Evolutionary conservation across 2,888 invertebrate genomes (phyloP).

Genomic region (Quadroppia sp.): DNA sequence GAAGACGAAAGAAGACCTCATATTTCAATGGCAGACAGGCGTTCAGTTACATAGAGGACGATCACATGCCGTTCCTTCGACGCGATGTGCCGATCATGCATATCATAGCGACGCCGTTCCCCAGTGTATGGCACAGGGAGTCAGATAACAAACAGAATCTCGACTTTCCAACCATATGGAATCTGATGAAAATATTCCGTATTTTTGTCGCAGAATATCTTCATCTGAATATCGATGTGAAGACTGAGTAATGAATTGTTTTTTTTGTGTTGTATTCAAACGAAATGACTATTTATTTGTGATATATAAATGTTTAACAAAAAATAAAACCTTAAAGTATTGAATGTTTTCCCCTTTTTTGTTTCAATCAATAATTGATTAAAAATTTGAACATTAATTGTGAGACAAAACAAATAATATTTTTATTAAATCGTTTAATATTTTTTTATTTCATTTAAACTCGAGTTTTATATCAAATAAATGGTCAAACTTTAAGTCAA

Average conservation of each 20-base stretch:
- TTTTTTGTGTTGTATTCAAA: no score
- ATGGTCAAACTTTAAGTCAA: no score
- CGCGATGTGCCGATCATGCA: conserved; percentile 78
- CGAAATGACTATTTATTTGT: no score
- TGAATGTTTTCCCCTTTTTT: no score
- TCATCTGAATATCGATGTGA: conserved; percentile 4
- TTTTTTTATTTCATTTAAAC: no score
- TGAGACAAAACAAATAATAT: no score
- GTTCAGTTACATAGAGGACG: conserved; percentile 78
- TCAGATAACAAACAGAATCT: conserved; percentile 62
- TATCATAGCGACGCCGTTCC: conserved; percentile 86
- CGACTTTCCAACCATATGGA: conserved; percentile 67
- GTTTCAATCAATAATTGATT: no score
- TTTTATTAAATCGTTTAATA: no score
- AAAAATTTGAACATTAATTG: no score
- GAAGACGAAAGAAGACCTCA: conserved; percentile 44
- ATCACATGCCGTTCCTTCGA: conserved; percentile 74
- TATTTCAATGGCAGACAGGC: conserved; percentile 54
- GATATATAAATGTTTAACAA: no score
- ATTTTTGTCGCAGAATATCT: conserved; percentile 83
- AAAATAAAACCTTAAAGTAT: no score
- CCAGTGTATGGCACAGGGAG: conserved; percentile 80
- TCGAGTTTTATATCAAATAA: no score
- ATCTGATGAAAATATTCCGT: conserved; percentile 82
- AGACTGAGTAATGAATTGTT: neutral